phyloP scores from a whole-genome alignment of 2,888 invertebrate genomes.

The Drosophila antonietae region DNA sequence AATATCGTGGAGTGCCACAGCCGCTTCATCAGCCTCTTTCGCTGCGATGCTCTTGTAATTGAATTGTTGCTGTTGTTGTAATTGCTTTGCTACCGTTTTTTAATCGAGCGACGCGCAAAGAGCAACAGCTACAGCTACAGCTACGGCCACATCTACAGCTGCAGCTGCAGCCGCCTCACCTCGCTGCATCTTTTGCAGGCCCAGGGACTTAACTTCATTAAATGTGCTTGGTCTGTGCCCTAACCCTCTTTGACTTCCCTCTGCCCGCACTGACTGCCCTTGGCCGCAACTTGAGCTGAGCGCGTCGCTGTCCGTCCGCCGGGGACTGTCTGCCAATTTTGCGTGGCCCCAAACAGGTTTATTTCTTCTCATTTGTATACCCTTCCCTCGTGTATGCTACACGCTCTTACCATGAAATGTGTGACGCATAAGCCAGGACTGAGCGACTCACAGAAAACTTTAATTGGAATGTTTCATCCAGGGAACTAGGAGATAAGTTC shows the following conservation, averaged over 20 bases:
- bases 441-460: background rate
- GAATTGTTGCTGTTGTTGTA: conserved; percentile 80
- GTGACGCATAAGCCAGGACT: background rate
- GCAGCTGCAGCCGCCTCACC: background rate
- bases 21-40: conserved; percentile 27
- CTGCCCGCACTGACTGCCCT: background rate
- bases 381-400: background rate
- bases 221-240: conserved; percentile 35
- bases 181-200: background rate
- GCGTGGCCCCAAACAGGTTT: conserved; percentile 65
- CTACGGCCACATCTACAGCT: background rate
- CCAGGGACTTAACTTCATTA: conserved; percentile 67
- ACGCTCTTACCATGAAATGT: background rate
- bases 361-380: conserved; percentile 7
- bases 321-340: conserved; percentile 56
- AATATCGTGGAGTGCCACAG: conserved; percentile 39
- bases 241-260: conserved; percentile 2
- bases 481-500: background rate
- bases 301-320: conserved; percentile 17
- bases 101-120: conserved; percentile 60
- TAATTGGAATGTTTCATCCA: background rate
- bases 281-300: conserved; percentile 6
- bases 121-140: conserved; percentile 33
- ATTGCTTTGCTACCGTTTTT: conserved; percentile 79
- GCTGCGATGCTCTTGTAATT: conserved; percentile 61